These are phyloP conservation scores for Echinarachnius parma DNA, from an alignment of 53 echinoderm and acorn worm species.

Conservation along the genomic window DNA sequence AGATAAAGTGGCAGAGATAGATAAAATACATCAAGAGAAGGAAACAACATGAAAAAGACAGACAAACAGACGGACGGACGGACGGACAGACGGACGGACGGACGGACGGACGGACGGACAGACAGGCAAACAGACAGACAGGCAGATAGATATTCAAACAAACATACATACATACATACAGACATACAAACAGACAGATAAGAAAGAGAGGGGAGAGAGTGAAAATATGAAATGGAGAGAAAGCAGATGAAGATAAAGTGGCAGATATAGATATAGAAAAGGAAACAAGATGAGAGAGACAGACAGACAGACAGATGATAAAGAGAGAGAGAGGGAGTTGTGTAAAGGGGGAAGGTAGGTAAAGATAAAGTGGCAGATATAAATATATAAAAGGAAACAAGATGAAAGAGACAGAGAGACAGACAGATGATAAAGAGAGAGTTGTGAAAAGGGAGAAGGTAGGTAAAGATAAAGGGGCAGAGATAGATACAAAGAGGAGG, in stretches of 20 bases:
- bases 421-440: background rate
- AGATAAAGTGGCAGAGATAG: background rate
- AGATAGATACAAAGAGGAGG: background rate
- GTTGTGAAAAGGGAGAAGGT: background rate
- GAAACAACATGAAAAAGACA: background rate
- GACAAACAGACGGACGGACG: no score
- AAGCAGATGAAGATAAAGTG: no score
- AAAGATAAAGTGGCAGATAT: background rate
- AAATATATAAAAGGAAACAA: background rate
- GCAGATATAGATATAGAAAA: no score
- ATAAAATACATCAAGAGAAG: background rate
- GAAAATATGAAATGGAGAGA: no score
- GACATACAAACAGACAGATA: no score
- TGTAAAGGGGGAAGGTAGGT: background rate
- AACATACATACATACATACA: no score
- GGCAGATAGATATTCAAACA: no score
- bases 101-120: no score
- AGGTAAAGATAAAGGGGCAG: background rate
- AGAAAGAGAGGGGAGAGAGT: no score
- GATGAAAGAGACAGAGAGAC: background rate
- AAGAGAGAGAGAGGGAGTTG: background rate
- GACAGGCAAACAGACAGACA: no score
- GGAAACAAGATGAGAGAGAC: background rate
- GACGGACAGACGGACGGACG: no score
- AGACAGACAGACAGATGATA: background rate